phyloP scores from a whole-genome alignment of 1,140 invertebrate species.

The Himalopsyche phryganea region DNA sequence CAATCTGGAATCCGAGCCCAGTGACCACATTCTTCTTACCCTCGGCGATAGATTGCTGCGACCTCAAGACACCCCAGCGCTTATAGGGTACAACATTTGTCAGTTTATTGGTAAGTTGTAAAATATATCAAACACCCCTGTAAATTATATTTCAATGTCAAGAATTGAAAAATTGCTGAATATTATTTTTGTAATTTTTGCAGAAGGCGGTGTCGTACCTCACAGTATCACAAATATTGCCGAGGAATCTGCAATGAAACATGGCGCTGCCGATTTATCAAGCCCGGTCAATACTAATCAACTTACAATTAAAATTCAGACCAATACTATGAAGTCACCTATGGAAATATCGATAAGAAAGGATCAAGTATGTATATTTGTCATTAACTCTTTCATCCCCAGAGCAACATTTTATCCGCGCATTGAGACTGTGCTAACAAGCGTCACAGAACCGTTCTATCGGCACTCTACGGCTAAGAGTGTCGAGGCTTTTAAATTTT shows the following conservation, averaged over 20 bases:
- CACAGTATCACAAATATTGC: slow-evolving; percentile 30
- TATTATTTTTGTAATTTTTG: slow-evolving; percentile 1
- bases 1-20: slow-evolving; percentile 21
- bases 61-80: slow-evolving; percentile 28
- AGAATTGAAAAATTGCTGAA: too few relatives aligned
- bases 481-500: too few relatives aligned
- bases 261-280: background rate
- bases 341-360: slow-evolving; percentile 20
- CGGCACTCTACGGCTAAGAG: too few relatives aligned
- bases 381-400: background rate
- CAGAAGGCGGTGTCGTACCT: slow-evolving; percentile 27
- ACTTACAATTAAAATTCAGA: slow-evolving; percentile 26
- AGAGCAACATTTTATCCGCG: too few relatives aligned
- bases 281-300: slow-evolving; percentile 6
- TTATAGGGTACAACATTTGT: slow-evolving; percentile 25
- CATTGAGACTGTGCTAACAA: too few relatives aligned
- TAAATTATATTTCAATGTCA: too few relatives aligned
- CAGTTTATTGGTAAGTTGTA: slow-evolving; percentile 28
- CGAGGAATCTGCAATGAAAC: slow-evolving; percentile 23
- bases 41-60: slow-evolving; percentile 24
- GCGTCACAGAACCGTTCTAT: too few relatives aligned
- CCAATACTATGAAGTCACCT: slow-evolving; percentile 29
- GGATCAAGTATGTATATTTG: slow-evolving; percentile 21
- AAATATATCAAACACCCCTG: too few relatives aligned
- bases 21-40: slow-evolving; percentile 26